Percentiles rank a stretch among this genome's conserved stretches.
These are phyloP conservation scores for Oconnorella tubifera DNA, from an alignment of 2,888 invertebrate genomes.

Conservation along the genomic window DNA sequence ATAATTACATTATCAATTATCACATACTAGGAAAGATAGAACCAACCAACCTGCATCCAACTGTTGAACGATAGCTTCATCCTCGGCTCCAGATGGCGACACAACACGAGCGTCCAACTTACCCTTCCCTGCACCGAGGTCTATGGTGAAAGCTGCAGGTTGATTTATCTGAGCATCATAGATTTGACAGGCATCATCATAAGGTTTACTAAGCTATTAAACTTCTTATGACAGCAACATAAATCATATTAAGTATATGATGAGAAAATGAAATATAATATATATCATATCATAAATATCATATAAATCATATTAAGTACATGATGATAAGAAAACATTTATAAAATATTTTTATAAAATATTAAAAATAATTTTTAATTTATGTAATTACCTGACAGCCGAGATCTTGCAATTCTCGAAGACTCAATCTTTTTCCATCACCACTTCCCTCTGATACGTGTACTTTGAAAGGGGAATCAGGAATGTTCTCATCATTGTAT, in stretches of 20 bases:
- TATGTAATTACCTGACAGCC: constrained; percentile 48
- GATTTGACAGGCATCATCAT: not conserved
- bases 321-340: too few species aligned
- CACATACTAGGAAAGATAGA: too few species aligned
- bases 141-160: constrained; percentile 87
- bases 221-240: not conserved
- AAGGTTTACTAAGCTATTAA: not conserved
- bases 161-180: constrained; percentile 26
- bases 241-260: not conserved
- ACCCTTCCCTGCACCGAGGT: constrained; percentile 78
- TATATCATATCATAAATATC: too few species aligned
- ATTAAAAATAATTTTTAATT: too few species aligned
- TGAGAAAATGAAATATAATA: not conserved
- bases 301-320: too few species aligned
- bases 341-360: too few species aligned
- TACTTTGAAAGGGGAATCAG: constrained; percentile 92
- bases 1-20: too few species aligned
- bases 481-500: constrained; percentile 97
- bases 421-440: constrained; percentile 77
- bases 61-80: constrained; percentile 88
- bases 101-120: constrained; percentile 59
- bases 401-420: constrained; percentile 51
- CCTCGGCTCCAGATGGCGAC: constrained; percentile 85
- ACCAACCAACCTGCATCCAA: constrained; percentile 57
- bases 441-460: constrained; percentile 88